These are phyloP conservation scores for Drosophila nr. fundita DNA, from an alignment of 2,888 invertebrate genomes.

Conservation along the genomic window DNA sequence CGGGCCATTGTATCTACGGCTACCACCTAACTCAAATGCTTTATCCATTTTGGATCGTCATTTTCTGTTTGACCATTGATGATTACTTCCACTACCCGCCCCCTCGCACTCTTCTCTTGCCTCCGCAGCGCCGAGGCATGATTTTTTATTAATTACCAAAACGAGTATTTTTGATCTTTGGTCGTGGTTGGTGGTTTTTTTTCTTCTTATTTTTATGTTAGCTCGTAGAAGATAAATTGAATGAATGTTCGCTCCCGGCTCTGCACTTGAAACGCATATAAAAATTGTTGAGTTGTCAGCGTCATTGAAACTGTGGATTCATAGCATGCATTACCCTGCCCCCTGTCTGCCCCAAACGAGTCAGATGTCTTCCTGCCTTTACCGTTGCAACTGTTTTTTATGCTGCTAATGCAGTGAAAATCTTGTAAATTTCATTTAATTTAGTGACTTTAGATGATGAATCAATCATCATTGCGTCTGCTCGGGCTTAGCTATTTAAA, in stretches of 20 bases:
- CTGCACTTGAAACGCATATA: slow-evolving; percentile 75
- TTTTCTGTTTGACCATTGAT: slow-evolving; percentile 53
- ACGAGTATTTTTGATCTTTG: slow-evolving; percentile 64
- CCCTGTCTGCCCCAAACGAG: neutral
- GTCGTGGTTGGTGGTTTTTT: slow-evolving; percentile 10
- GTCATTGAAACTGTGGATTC: slow-evolving; percentile 33
- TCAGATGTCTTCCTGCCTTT: slow-evolving; percentile 22
- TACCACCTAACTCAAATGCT: slow-evolving; percentile 8
- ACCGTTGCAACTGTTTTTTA: slow-evolving; percentile 44
- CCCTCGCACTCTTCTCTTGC: neutral
- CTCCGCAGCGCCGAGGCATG: slow-evolving; percentile 10
- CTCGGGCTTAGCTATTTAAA: slow-evolving; percentile 65
- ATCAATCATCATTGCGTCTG: slow-evolving; percentile 73
- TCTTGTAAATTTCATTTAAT: slow-evolving; percentile 69
- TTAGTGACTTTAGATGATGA: slow-evolving; percentile 65
- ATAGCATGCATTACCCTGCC: neutral
- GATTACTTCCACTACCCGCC: slow-evolving; percentile 23
- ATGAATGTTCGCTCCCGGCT: slow-evolving; percentile 54
- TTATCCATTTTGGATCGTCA: slow-evolving; percentile 39
- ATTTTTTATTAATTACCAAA: slow-evolving; percentile 67
- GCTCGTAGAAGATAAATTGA: slow-evolving; percentile 70
- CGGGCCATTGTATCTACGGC: slow-evolving; percentile 26
- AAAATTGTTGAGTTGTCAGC: slow-evolving; percentile 74
- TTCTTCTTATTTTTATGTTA: slow-evolving; percentile 36
- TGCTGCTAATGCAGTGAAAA: slow-evolving; percentile 52